Evolutionary conservation across 2,797 vertebrate genomes (phyloP), one percentile per base, ranked within the genome.

Genomic region (Ctenosaura bakeri): DNA sequence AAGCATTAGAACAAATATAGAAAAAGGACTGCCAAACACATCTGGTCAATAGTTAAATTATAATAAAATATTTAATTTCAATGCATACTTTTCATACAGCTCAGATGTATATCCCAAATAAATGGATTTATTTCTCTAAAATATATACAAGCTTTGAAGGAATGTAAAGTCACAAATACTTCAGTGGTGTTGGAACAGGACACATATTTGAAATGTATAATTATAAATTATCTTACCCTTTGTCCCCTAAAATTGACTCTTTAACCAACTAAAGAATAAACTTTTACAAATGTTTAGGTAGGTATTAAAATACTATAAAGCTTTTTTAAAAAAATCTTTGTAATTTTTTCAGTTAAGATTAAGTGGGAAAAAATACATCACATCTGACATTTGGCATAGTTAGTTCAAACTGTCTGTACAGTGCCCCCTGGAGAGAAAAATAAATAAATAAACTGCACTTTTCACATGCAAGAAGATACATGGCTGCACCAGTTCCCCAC

Each of bases 381-480:
- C 88, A 94, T 97, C 94, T 97, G 91, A 94, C 89, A 89, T 94
- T 95, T 96, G 97, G 95, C 96, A 97, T 92, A 97, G 90, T 96
- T 96, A 94, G 94, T 94, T 50, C 88, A 93, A 96, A 93, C 88
- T 92, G 92, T 95, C 90, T 95, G 79, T 94, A 94, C 85, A 95
- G 85, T n/a, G 85, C 71, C 94, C 93, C 93, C 91, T 94, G 91
- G 85, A 97, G 77, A 32, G 64, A 56, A 96, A 97, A 97, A 97
- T 95, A 96, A 96, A 97, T 0, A 97, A 97, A 97, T 95, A 97
- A 95, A 96, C 0, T n/a, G 93, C 91, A 95, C 94, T 97, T 94
- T 95, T 76, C 93, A 92, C 96, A 97, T 96, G 96, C 96, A 95
- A 88, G 46, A 94, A 92, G 94, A 96, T 94, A 96, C 89, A 93